A percentile compares a stretch with the other conserved stretches of the same genome.
These are phyloP conservation scores for Malacosoma neustria DNA, from an alignment of 2,888 invertebrate species.

Conservation along the genomic window DNA sequence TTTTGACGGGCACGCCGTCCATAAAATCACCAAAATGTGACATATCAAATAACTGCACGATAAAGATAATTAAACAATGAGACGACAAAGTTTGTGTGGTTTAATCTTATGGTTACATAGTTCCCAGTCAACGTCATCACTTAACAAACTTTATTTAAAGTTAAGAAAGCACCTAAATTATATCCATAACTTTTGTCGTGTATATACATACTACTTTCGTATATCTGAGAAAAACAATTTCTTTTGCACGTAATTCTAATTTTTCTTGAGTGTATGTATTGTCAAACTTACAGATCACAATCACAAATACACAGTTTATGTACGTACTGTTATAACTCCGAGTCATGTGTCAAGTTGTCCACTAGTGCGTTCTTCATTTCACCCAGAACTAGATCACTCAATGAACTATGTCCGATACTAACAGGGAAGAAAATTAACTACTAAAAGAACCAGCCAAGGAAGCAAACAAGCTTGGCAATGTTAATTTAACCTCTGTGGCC, in stretches of 20 bases:
- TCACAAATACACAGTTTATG: too few species aligned
- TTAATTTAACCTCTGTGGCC: too few species aligned
- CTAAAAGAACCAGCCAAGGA: too few species aligned
- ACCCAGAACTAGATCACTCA: too few species aligned
- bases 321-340: too few species aligned
- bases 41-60: slow-evolving; percentile 48
- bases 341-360: too few species aligned
- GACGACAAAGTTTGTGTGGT: slow-evolving; percentile 60
- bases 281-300: too few species aligned
- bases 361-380: too few species aligned
- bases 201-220: background rate
- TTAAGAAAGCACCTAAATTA: slow-evolving; percentile 12
- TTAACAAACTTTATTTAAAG: slow-evolving; percentile 23
- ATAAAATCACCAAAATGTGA: slow-evolving; percentile 77
- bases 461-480: too few species aligned
- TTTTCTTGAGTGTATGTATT: too few species aligned
- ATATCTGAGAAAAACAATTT: slow-evolving; percentile 10
- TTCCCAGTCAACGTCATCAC: slow-evolving; percentile 63
- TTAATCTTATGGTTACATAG: slow-evolving; percentile 66
- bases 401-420: too few species aligned
- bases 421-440: too few species aligned
- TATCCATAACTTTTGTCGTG: background rate
- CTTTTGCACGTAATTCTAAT: slow-evolving; percentile 29
- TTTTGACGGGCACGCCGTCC: slow-evolving; percentile 92
- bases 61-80: slow-evolving; percentile 53